Base-by-base conservation (phyloP, 2,888 invertebrate species). In the Trichacis sp. region DNA sequence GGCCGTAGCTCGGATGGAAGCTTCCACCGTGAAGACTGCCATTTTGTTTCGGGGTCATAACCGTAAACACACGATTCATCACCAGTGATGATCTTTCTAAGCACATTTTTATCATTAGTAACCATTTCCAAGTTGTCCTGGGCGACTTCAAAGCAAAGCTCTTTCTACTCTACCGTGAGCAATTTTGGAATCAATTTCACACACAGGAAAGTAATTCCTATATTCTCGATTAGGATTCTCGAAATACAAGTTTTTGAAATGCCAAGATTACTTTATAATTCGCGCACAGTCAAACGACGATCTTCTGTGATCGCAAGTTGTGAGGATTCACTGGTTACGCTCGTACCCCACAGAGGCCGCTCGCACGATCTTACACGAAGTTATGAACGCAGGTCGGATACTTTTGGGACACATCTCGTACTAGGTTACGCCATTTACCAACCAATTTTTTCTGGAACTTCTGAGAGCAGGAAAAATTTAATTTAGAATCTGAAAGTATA, bases 61-160 rank as follows among this genome's bases (percentile, higher is more conserved):
- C 58, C 61, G 49, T 66, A 72, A 53, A 67, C 61, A 69, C 72
- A 71, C 8, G 66, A 55, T 45, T 73, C 68, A 53, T 73, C 65
- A 63, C 72, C 68, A 67, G 69, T 70, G 36, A 72, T 71, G 18
- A 71, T 53, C 24, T 49, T 69, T 12, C 68, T 69, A 17, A 71
- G 48, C 15, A 71, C 49, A 12, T n/a, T 42, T 33, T 47, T 1
- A 56, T 56, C 55, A 61, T 52, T 51, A 54, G 42, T 46, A 51
- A 45, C 33, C 24, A 30, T 42, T 60, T 67, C 45, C 42, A 54
- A 40, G 2, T 55, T 36, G 45, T 66, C 51, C 54, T 54, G 53
- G 45, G 51, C 33, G 47, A 63, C 40, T 38, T 51, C 20, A 43
- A 51, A 52, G 40, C 64, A 55, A 54, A 51, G 53, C 40, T 47